Evolutionary conservation across 1,140 invertebrate genomes (phyloP).

Genomic region (Drosophila ironensis): DNA sequence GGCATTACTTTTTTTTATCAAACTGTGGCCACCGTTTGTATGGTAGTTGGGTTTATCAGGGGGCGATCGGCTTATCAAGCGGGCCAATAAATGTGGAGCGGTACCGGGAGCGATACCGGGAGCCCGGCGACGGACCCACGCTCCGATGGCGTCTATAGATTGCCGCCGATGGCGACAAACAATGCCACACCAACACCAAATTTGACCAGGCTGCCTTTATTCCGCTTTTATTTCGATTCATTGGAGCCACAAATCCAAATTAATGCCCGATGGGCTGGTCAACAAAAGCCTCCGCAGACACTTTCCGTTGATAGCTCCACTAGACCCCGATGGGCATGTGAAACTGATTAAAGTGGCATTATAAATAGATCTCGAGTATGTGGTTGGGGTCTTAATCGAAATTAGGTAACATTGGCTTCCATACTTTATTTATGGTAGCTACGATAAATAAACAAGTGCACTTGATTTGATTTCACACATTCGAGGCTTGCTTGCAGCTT

Average conservation of each 20-base stretch:
- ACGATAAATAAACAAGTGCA: slow-evolving; percentile 30
- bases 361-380: slow-evolving; percentile 44
- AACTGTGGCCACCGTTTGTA: slow-evolving; percentile 28
- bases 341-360: slow-evolving; percentile 44
- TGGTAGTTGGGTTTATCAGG: slow-evolving; percentile 39
- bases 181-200: slow-evolving; percentile 2
- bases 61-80: slow-evolving; percentile 49
- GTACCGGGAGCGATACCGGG: slow-evolving; percentile 55
- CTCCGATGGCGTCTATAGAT: slow-evolving; percentile 75
- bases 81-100: slow-evolving; percentile 54
- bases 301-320: slow-evolving; percentile 18
- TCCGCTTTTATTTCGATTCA: slow-evolving; percentile 31
- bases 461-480: slow-evolving; percentile 19
- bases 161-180: slow-evolving; percentile 67
- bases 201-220: too few relatives aligned
- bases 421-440: slow-evolving; percentile 33
- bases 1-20: slow-evolving; percentile 23
- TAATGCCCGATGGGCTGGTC: slow-evolving; percentile 71
- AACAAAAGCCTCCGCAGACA: slow-evolving; percentile 55
- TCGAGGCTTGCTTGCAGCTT: too few relatives aligned
- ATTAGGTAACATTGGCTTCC: slow-evolving; percentile 35
- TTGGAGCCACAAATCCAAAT: slow-evolving; percentile 67
- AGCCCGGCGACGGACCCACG: slow-evolving; percentile 29
- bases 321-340: slow-evolving; percentile 21
- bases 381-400: slow-evolving; percentile 34